Base-by-base conservation (phyloP, 2,888 invertebrate species). In the Cryptocheilus praepositus region DNA sequence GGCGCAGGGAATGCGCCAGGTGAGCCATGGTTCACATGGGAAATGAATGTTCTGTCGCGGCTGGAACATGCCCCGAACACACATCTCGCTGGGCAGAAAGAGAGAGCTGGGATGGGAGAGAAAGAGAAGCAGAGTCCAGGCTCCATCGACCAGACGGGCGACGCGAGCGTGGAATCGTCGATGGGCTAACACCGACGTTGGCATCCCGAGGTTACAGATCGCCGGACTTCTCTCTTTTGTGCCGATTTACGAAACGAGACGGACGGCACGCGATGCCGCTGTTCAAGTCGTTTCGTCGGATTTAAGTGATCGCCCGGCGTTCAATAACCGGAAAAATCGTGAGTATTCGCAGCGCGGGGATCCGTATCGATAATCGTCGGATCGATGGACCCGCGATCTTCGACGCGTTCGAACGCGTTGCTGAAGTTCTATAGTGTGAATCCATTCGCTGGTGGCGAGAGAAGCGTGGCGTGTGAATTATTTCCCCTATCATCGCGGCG, bases 1-100 rank as follows among this genome's bases (percentile, higher is more conserved):
- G 76, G 65, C 70, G 73, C 73, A 65, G 72, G 73, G 78, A 74
- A 74, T 78, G 74, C 79, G 74, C 74, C 80, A 83, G 83, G 83
- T 88, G 87, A 88, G 82, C 84, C 86, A 88, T 87, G 85, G 86
- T 87, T 84, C 87, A 88, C 88, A 82, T 84, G 87, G 88, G 88
- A 88, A 88, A 88, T 88, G 85, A 88, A 87, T 88, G 87, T 84
- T 87, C 85, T 84, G 87, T 87, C 86, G 85, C 78, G 85, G 83
- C 83, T 74, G 76, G 77, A 83, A 85, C 85, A 84, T 78, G 80
- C 77, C 80, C 79, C 78, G 74, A 71, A 81, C 77, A 74, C 73
- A 64, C 53, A 49, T 52, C 57, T 15, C 36, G 43, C 51, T 18
- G 54, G 51, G 59, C 61, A 28, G 22, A 25, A 19, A 25, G 53